Base-by-base conservation (phyloP, 2,113 vertebrate genomes). In the Atractosteus spatula region DNA sequence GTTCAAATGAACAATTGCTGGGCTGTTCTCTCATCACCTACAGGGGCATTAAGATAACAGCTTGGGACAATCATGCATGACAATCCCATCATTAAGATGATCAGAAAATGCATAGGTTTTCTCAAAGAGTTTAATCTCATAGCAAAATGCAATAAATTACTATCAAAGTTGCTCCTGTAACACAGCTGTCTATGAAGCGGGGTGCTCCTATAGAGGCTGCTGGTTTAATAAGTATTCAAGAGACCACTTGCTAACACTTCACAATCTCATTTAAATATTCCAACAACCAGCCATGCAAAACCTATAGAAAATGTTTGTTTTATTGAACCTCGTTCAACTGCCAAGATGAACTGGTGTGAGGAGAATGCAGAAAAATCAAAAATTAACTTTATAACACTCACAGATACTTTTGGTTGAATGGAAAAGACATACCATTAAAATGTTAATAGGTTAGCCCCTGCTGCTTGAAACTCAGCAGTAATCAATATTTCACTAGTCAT, bases 271-370 rank as follows among this genome's bases (percentile, higher is more conserved):
- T 51, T 41, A 29, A 47, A 17, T 41, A 68, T 68, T 51, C 66
- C 66, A 55, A 68, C 51, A 29, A 54, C 16, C 7, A 68, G 17
- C 44, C 66, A 68, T 68, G 66, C 47, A 68, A 68, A 68, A 68
- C n/a, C 11, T 29, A 44, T 47, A 68, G 66, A 8, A 68, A 54
- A 16, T 68, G 47, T 16, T 68, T 8, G 45, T 68, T 29, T 68
- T 68, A 47, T n/a, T 8, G 4, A 62, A 62, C n/a, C 0, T 14
- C 44, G 5, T 44, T 41, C 44, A 70, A 61, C 41, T 47, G n/a
- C 43, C 4, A 70, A 61, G n/a, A 14, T 12, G 42, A 69, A 51
- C 29, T 57, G 17, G 41, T 13, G 7, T 55, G 10, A 55, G 43
- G 68, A 59, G 17, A 56, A 70, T 43, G n/a, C 43, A 17, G 67